Conservation (phyloP, 2,113 vertebrate species). For the Piaya cayana region DNA sequence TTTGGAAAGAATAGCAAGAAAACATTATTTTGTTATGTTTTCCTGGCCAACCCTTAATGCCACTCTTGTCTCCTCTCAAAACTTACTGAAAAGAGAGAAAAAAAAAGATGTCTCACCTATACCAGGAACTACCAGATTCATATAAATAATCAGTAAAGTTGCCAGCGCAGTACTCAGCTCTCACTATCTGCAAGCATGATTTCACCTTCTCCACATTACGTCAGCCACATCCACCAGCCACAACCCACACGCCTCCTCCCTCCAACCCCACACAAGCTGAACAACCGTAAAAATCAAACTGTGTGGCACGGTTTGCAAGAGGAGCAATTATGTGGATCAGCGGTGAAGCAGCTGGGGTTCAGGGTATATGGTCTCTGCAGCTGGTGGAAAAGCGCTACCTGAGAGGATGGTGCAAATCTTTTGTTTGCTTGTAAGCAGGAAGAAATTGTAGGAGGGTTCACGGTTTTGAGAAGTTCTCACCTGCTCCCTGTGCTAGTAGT, state of each 20-base stretch:
- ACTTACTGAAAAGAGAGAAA: background rate
- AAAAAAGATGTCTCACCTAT: background rate
- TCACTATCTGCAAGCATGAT: background rate
- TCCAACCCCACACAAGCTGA: background rate
- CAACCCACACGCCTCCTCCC: conserved; percentile 4
- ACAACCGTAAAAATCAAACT: background rate
- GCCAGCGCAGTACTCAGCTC: background rate
- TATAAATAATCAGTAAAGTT: background rate
- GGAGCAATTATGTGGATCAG: background rate
- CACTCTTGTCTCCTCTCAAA: background rate
- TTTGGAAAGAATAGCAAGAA: background rate
- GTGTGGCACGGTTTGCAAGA: background rate
- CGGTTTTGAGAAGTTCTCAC: background rate
- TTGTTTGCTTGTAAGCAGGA: background rate
- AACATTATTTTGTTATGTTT: background rate
- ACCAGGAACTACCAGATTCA: background rate
- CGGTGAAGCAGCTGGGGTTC: background rate
- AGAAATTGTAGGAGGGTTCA: background rate
- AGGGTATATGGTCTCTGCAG: background rate
- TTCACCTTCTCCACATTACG: background rate
- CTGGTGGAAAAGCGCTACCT: background rate
- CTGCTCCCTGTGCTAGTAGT: background rate
- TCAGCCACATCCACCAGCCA: conserved; percentile 38
- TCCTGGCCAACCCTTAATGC: background rate
- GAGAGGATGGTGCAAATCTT: background rate